Evolutionary conservation across 2,888 invertebrate genomes (phyloP).

Genomic region (Heteromyza rotundicornis): DNA sequence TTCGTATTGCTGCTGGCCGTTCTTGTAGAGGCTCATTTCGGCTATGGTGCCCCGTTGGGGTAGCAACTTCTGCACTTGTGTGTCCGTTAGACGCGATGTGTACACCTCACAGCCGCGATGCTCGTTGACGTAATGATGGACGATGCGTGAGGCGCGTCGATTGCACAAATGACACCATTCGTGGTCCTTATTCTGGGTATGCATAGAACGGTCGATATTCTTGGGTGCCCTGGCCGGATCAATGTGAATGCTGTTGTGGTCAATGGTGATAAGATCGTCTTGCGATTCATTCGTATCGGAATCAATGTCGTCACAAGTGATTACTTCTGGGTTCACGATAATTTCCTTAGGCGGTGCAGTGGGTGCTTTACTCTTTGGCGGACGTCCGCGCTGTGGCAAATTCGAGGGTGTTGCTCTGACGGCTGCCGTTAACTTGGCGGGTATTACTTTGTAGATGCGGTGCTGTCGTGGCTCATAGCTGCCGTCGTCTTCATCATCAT

Average conservation of each 20-base stretch:
- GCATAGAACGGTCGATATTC: conserved; percentile 35
- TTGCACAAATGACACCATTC: conserved; percentile 41
- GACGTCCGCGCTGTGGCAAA: not conserved
- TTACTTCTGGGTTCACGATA: conserved; percentile 20
- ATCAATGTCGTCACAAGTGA: conserved; percentile 29
- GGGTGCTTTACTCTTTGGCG: conserved; percentile 1
- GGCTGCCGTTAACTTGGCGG: conserved; percentile 16
- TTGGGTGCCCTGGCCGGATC: conserved; percentile 30
- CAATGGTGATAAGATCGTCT: not conserved
- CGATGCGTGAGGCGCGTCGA: conserved; percentile 35
- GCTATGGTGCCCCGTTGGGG: conserved; percentile 31
- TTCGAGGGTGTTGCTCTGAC: not conserved
- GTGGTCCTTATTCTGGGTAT: conserved; percentile 26
- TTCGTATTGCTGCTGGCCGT: conserved; percentile 41
- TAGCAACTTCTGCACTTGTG: conserved; percentile 30
- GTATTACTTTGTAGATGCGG: conserved; percentile 35
- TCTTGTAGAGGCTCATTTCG: conserved; percentile 34
- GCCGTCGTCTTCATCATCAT: conserved; percentile 12
- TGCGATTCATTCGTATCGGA: conserved; percentile 10
- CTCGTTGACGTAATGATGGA: conserved; percentile 45
- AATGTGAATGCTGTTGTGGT: not conserved
- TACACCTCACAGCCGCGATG: conserved; percentile 47
- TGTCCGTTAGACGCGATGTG: conserved; percentile 37
- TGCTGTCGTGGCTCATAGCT: conserved; percentile 35
- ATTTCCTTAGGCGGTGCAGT: not conserved